Base-by-base conservation (phyloP, 2,888 invertebrate genomes). In the Coenonympha glycerion region DNA sequence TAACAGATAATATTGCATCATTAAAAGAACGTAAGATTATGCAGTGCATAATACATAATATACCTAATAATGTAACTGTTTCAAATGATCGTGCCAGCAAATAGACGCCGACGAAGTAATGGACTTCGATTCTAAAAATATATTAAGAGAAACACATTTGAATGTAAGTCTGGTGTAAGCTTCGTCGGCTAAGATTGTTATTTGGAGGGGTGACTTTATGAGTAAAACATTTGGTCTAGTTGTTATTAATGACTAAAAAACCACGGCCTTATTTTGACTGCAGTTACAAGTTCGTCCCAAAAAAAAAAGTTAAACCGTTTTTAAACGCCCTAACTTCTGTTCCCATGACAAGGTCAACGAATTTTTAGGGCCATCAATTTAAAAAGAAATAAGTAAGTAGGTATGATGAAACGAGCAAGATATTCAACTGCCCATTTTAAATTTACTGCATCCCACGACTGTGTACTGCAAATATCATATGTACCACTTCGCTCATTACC, bases 81-180 rank as follows among this genome's bases (percentile, higher is more conserved):
- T 31, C 2, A 9, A 64, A 57, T 56, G 59, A 60, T 57, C 56
- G 56, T 59, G 59, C 55, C 55, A 58, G 62, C 60, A 52, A 64
- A 61, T 61, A 59, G 56, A 66, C 66, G 68, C 71, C 65, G 74
- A 66, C 47, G 56, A 30, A 62, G 69, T 66, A 64, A 66, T 66
- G 65, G 60, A 65, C 70, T 68, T 65, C n/a, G 61, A 63, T 62
- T 71, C 79, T 73, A 71, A 76, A 81, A 79, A 79, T 80, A 80
- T 19, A 30, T 22, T 52, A 58, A 58, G 56, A 59, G 59, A 40
- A 39, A 39, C 62, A 62, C 59, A 56, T 57, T 59, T 34, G 16
- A 24, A 34, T 6, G 2, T 13, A 33, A n/a, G 45, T 24, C 33
- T 45, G 22, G 16, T 16, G 45, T 34, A 22, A 33, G 22, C 24